Evolutionary conservation across 2,888 invertebrate species (phyloP), one percentile per base, ranked within the genome.

Genomic region (Spodoptera picta): DNA sequence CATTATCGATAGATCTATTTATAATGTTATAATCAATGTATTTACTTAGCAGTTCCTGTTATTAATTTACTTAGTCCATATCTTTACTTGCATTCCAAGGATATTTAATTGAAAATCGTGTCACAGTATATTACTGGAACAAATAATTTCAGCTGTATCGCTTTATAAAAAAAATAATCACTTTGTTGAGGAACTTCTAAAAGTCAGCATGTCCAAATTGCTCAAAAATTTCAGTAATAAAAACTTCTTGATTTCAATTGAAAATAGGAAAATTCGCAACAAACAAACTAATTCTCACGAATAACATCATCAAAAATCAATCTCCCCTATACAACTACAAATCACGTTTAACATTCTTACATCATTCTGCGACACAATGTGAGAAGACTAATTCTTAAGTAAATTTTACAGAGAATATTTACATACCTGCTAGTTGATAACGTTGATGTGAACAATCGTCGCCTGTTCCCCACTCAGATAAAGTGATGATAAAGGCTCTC

Each of bases 381-480:
- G 69, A 73, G 65, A 55, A 54, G 51, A 79, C 83, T 91, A 89
- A 90, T 86, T 82, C 87, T 74, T 80, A 79, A 77, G 81, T 75
- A 90, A 91, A 92, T 86, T 49, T 60, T 67, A 68, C 68, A 79
- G 80, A 66, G 75, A 81, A 83, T 90, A 84, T 90, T 90, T 90
- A 83, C 86, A 71, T 77, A 83, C 82, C 80, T 84, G 85, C 81
- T 82, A 70, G 76, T 71, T 87, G 91, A 88, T 85, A 83, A 80
- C 69, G 81, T 72, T 77, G 82, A 81, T 84, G 82, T 72, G 82
- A 87, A 92, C 89, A 91, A 88, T 88, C 87, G 82, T 77, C 73
- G 77, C 76, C 85, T 89, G 89, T 90, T 86, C 84, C 84, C 81
- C 73, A 60, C 68, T 77, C 65, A 84, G 87, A 89, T 89, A 88